Evolutionary conservation across 1,140 invertebrate species (phyloP).

Genomic region (Lineus longissimus): DNA sequence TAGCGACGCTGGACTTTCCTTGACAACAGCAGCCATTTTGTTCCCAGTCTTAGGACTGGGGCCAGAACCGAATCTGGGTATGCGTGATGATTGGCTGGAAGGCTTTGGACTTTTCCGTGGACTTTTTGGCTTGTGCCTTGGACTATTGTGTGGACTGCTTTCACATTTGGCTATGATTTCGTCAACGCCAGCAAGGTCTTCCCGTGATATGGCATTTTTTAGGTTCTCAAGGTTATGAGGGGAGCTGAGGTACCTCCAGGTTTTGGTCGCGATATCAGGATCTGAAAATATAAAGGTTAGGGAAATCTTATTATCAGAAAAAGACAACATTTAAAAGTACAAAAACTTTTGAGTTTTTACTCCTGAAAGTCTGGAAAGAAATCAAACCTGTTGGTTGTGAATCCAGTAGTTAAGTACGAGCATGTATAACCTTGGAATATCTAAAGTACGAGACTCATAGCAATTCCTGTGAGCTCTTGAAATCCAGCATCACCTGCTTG

Average conservation of each 20-base stretch:
- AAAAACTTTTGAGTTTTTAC: not conserved
- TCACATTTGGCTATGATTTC: slow-evolving; percentile 7
- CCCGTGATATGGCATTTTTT: slow-evolving; percentile 1
- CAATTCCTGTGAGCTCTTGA: too few species aligned
- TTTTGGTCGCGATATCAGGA: not conserved
- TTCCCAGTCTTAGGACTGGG: too few species aligned
- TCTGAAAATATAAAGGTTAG: slow-evolving; percentile 8
- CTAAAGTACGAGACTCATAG: too few species aligned
- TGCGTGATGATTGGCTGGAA: too few species aligned
- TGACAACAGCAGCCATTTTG: too few species aligned
- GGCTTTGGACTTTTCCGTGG: too few species aligned
- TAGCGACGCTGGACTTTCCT: too few species aligned
- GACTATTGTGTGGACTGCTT: not conserved
- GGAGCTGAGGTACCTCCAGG: not conserved
- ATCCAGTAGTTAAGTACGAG: not conserved
- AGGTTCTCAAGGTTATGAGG: not conserved
- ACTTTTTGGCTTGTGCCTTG: not conserved
- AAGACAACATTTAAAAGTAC: too few species aligned
- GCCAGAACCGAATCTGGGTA: too few species aligned
- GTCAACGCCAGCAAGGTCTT: not conserved
- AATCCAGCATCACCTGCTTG: too few species aligned
- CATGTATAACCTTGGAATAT: too few species aligned
- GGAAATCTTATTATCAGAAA: too few species aligned
- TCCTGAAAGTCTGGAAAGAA: not conserved
- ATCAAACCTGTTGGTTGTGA: not conserved